Base-by-base conservation (phyloP, 2,113 vertebrate species). In the Xiphias gladius region DNA sequence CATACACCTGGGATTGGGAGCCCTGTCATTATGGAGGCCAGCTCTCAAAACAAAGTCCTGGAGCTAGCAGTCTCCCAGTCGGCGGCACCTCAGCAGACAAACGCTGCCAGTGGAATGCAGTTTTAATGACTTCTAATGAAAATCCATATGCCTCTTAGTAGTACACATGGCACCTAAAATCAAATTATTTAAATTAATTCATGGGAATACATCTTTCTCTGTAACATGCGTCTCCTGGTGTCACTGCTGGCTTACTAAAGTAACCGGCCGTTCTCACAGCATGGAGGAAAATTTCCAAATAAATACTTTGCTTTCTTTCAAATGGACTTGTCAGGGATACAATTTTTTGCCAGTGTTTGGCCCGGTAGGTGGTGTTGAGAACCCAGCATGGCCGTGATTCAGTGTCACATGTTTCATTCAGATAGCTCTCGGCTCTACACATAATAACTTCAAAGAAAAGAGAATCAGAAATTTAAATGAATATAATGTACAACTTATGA, bases 21-120 rank as follows among this genome's bases (percentile, higher is more conserved):
- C 24, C 61, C 66, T 82, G 75, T 88, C 30, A 79, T 88, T 75
- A 75, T 57, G 24, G 71, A 66, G 52, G 54, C 39, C 8, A 32
- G 0, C n/a, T 64, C 32, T 58, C 41, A 41, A 73, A 24, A 70
- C 62, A 66, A 71, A 55, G 28, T 30, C 50, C 26, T 80, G 19
- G 7, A 68, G 54, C 52, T 41, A 55, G 52, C 61, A 32, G 26
- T 35, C 20, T 52, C 32, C 24, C 61, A 64, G 73, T 26, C 58
- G 67, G 22, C 69, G 57, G 1, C 61, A 37, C 48, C 62, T 50
- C 54, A 24, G 32, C 63, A 48, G 37, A 46, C 24, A 13, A 41
- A 55, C 19, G 16, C 37, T 50, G 50, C 20, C 37, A 28, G 14
- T 19, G 61, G 62, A 55, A 55, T 61, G n/a, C 46, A 35, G 30